These are phyloP conservation scores for Sanderia malayensis DNA, from an alignment of 30 jellyfish, hydroid and myxozoan species.

Conservation along the genomic window DNA sequence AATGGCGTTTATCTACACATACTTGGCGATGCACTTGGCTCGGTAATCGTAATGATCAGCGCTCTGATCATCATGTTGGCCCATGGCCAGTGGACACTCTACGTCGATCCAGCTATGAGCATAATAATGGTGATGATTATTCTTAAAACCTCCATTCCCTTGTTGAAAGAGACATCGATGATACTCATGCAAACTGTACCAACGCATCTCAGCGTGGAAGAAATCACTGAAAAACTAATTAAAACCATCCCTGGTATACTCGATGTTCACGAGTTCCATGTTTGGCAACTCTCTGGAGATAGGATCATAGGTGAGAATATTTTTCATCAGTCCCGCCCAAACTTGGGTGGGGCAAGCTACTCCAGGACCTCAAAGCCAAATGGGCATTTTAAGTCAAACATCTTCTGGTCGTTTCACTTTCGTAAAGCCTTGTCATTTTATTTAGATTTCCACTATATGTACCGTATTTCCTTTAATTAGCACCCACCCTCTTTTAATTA, in stretches of 20 bases:
- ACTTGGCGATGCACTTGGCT: slow-evolving; percentile 97
- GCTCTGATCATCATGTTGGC: slow-evolving; percentile 83
- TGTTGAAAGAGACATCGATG: slow-evolving; percentile 81
- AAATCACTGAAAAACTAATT: slow-evolving; percentile 57
- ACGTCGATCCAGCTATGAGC: slow-evolving; percentile 98
- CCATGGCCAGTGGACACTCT: slow-evolving; percentile 85
- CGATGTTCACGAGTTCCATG: slow-evolving; percentile 91
- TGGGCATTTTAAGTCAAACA: too few relatives aligned
- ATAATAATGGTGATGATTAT: slow-evolving; percentile 86
- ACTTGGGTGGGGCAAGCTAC: too few relatives aligned
- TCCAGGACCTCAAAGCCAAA: too few relatives aligned
- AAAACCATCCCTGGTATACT: slow-evolving; percentile 58
- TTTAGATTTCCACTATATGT: too few relatives aligned
- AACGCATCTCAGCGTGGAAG: slow-evolving; percentile 74
- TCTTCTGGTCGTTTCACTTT: too few relatives aligned
- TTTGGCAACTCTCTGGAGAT: slow-evolving; percentile 98
- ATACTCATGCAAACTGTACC: slow-evolving; percentile 97
- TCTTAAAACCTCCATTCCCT: slow-evolving; percentile 92
- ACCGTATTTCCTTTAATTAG: too few relatives aligned
- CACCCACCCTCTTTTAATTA: too few relatives aligned
- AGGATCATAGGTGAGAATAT: slow-evolving; percentile 73
- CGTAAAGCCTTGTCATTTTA: too few relatives aligned
- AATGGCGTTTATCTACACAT: slow-evolving; percentile 94
- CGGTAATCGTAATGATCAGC: slow-evolving; percentile 94
- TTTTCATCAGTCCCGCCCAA: too few relatives aligned